These are phyloP conservation scores for Selene dorsalis DNA, from an alignment of 2,797 vertebrate species.

Conservation along the genomic window DNA sequence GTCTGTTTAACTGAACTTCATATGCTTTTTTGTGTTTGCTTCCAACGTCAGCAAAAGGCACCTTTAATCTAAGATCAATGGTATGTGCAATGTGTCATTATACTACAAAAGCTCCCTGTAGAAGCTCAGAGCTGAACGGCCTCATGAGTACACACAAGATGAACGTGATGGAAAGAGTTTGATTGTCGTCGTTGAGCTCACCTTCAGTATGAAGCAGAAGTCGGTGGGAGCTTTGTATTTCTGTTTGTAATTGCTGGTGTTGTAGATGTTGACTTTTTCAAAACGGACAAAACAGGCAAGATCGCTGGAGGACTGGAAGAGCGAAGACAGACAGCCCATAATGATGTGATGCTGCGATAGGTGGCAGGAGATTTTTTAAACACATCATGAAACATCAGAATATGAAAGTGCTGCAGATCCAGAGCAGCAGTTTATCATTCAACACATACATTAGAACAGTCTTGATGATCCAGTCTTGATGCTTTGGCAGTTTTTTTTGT, in stretches of 20 bases:
- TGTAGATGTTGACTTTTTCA: slow-evolving; percentile 91
- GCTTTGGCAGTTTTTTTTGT: neutral
- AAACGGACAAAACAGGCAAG: slow-evolving; percentile 90
- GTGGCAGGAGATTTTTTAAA: neutral
- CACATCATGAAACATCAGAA: too few relatives aligned
- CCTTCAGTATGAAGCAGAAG: slow-evolving; percentile 93
- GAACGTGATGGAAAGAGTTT: neutral
- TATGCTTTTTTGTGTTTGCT: neutral
- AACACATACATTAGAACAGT: too few relatives aligned
- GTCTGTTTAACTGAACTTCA: neutral
- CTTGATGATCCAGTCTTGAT: neutral
- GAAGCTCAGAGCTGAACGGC: too few relatives aligned
- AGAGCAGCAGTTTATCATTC: neutral
- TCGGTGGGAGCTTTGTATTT: slow-evolving; percentile 92
- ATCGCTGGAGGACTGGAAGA: slow-evolving; percentile 87
- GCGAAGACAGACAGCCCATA: slow-evolving; percentile 10
- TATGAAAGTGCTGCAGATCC: neutral
- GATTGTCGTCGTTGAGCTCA: slow-evolving; percentile 57
- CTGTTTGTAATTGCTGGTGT: slow-evolving; percentile 84
- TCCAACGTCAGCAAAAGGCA: neutral
- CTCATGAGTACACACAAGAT: neutral
- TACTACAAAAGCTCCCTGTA: neutral
- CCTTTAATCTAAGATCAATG: neutral
- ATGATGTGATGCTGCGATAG: neutral
- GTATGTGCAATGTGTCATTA: neutral